These are phyloP conservation scores for Steinernema carpocapsae DNA, from an alignment of 2,888 invertebrate genomes.

Conservation along the genomic window DNA sequence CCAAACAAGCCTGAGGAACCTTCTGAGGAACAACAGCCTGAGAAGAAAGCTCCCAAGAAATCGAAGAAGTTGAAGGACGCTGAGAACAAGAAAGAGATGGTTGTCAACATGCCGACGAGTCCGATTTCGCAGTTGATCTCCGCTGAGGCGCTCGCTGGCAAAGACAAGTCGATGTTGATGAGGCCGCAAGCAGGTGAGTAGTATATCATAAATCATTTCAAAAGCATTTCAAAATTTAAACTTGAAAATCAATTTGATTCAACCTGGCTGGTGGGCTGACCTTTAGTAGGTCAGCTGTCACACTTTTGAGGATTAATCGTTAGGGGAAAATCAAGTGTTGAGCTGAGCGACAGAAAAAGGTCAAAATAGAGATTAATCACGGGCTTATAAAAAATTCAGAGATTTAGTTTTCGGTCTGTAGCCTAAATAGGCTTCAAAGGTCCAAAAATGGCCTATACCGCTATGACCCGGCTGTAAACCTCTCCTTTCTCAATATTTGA, in stretches of 20 bases:
- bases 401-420: too few species aligned
- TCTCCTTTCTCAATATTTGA: neutral
- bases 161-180: constrained; percentile 2
- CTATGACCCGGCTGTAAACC: neutral
- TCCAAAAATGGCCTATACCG: too few species aligned
- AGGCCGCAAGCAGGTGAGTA: constrained; percentile 29
- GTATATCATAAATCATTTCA: neutral
- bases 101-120: constrained; percentile 5
- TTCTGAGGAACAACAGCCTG: neutral
- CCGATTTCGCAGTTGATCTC: constrained; percentile 15
- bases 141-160: constrained; percentile 11
- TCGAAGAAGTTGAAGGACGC: constrained; percentile 1
- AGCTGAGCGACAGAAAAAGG: too few species aligned
- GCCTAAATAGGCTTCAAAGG: too few species aligned
- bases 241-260: neutral
- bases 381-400: too few species aligned
- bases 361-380: too few species aligned
- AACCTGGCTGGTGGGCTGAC: neutral
- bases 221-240: neutral
- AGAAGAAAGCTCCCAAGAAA: neutral
- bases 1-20: neutral
- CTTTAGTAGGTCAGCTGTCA: constrained; percentile 6
- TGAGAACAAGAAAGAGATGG: constrained; percentile 7
- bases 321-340: too few species aligned
- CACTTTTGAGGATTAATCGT: neutral